Evolutionary conservation across 2,888 invertebrate species (phyloP).

Genomic region (Eupsilia transversa): DNA sequence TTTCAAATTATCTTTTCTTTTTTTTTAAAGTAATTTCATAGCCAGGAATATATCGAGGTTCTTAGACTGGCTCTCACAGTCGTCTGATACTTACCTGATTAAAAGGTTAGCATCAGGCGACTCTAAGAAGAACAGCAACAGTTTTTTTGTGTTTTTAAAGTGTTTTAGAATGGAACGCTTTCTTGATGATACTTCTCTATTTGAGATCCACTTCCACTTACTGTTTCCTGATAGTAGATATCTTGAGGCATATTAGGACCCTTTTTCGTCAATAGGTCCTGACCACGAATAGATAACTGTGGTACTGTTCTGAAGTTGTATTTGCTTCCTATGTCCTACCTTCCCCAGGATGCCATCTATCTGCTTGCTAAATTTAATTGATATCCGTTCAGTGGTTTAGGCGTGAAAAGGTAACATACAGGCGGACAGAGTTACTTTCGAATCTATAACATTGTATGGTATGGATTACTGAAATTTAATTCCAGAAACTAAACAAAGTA

Average conservation of each 20-base stretch:
- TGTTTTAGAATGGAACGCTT: background rate
- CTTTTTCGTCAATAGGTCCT: background rate
- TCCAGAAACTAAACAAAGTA: slow-evolving; percentile 10
- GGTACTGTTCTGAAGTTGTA: too few species aligned
- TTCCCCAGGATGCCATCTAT: background rate
- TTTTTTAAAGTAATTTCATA: too few species aligned
- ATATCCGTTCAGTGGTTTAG: background rate
- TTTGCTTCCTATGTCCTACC: too few species aligned
- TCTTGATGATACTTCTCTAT: background rate
- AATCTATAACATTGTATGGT: too few species aligned
- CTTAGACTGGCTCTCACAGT: too few species aligned
- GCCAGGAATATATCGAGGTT: too few species aligned
- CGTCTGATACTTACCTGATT: too few species aligned
- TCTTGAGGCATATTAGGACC: background rate
- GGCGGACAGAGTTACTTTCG: too few species aligned
- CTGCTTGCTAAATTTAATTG: background rate
- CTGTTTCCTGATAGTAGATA: background rate
- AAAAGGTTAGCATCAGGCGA: too few species aligned
- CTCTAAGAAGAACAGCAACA: too few species aligned
- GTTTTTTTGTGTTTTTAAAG: background rate
- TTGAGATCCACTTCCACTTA: background rate
- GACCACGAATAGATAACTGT: too few species aligned
- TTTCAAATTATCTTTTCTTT: too few species aligned
- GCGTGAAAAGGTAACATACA: background rate
- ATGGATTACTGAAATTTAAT: background rate